phyloP scores from a whole-genome alignment of 1,140 invertebrate genomes.

The Heliconius hermathena region DNA sequence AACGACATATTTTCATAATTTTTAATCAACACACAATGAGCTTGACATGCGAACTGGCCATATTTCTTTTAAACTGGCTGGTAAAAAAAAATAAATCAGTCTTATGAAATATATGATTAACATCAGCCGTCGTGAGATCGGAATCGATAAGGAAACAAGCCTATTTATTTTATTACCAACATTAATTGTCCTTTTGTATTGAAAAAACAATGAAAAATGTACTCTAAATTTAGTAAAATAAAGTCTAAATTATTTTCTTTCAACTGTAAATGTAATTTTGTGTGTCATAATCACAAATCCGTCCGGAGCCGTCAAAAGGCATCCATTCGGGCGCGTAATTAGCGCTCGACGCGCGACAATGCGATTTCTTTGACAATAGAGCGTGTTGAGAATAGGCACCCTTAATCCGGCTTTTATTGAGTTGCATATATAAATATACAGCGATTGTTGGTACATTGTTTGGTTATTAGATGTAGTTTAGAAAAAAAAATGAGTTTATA shows the following conservation, averaged over 20 bases:
- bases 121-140: constrained; percentile 46
- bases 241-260: constrained; percentile 14
- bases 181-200: neutral
- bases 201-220: constrained; percentile 14
- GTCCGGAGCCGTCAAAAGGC: constrained; percentile 50
- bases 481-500: neutral
- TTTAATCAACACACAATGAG: constrained; percentile 28
- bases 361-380: constrained; percentile 63
- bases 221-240: constrained; percentile 19
- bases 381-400: constrained; percentile 51
- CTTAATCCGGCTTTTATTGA: constrained; percentile 62
- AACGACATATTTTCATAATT: constrained; percentile 25
- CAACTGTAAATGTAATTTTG: constrained; percentile 28
- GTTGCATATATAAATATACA: constrained; percentile 29
- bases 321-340: constrained; percentile 70
- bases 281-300: constrained; percentile 46
- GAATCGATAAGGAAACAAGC: constrained; percentile 51
- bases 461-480: neutral
- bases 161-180: constrained; percentile 44
- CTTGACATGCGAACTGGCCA: constrained; percentile 43
- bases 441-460: neutral
- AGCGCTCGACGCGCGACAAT: constrained; percentile 66
- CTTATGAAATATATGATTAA: constrained; percentile 53
- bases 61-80: constrained; percentile 40
- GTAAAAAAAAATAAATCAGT: constrained; percentile 53